phyloP scores from a whole-genome alignment of 2,888 invertebrate species.

The Spisula subtruncata region DNA sequence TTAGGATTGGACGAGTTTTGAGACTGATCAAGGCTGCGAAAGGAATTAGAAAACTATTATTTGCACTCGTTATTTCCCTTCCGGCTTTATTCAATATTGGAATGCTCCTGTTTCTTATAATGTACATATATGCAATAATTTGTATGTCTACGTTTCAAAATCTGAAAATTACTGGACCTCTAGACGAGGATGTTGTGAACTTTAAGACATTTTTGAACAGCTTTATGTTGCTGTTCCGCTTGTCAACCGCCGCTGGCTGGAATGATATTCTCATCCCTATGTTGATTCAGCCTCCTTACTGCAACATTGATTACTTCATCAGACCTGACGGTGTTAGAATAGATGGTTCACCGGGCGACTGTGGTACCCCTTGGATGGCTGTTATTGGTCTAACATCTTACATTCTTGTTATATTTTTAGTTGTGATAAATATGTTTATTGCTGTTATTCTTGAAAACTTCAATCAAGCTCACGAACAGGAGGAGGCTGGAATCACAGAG shows the following conservation, averaged over 20 bases:
- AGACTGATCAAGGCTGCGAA: conserved; percentile 98
- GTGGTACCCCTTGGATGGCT: conserved; percentile 95
- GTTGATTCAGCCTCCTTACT: conserved; percentile 96
- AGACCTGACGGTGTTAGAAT: conserved; percentile 77
- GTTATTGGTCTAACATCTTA: conserved; percentile 98
- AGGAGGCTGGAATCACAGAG: conserved; percentile 97
- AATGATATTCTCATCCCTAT: conserved; percentile 97
- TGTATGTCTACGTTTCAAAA: conserved; percentile 98
- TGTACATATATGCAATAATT: conserved; percentile 98
- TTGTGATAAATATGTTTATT: conserved; percentile 99
- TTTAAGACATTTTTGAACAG: conserved; percentile 98
- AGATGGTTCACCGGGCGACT: conserved; percentile 91
- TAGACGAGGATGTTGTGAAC: conserved; percentile 96
- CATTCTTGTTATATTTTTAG: conserved; percentile 98
- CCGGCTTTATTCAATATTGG: conserved; percentile 99
- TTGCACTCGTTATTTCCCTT: conserved; percentile 97
- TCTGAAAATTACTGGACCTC: conserved; percentile 95
- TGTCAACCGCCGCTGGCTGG: conserved; percentile 99
- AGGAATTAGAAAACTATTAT: conserved; percentile 97
- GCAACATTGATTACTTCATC: conserved; percentile 90
- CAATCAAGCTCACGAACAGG: conserved; percentile 98
- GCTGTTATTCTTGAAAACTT: conserved; percentile 99
- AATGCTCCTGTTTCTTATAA: conserved; percentile 96
- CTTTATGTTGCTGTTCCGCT: conserved; percentile 93
- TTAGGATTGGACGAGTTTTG: conserved; percentile 97